Conservation (phyloP, 2,888 invertebrate genomes). For the Epinotia nisella region DNA sequence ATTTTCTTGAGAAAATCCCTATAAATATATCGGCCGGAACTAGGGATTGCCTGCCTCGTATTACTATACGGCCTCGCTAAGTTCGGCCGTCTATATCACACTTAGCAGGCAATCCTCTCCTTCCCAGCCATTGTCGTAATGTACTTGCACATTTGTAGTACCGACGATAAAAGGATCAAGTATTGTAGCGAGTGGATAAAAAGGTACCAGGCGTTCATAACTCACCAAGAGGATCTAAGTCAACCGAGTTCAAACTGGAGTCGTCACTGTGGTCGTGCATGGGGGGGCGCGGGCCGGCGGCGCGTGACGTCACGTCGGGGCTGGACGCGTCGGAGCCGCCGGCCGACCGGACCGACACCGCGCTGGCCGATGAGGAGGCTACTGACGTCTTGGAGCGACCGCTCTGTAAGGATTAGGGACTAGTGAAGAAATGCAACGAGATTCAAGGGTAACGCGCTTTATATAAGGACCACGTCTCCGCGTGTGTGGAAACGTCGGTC, state of each 20-base stretch:
- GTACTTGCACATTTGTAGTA: too few relatives aligned
- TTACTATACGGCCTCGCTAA: too few relatives aligned
- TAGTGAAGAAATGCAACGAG: background rate
- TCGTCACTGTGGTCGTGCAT: slow-evolving; percentile 89
- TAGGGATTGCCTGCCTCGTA: too few relatives aligned
- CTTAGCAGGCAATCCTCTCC: too few relatives aligned
- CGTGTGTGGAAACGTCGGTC: too few relatives aligned
- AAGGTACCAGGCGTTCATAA: slow-evolving; percentile 42
- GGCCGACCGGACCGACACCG: slow-evolving; percentile 80
- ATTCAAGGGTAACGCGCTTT: too few relatives aligned
- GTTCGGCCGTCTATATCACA: too few relatives aligned
- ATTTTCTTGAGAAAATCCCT: too few relatives aligned
- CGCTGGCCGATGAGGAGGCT: slow-evolving; percentile 79
- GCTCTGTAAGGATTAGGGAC: slow-evolving; percentile 76
- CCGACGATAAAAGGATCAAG: background rate
- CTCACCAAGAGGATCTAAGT: slow-evolving; percentile 89
- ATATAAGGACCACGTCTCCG: too few relatives aligned
- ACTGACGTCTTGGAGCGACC: slow-evolving; percentile 85
- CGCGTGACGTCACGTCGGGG: slow-evolving; percentile 82
- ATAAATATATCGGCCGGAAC: too few relatives aligned
- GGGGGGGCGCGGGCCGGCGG: slow-evolving; percentile 76
- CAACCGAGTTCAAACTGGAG: slow-evolving; percentile 96
- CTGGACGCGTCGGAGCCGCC: slow-evolving; percentile 79
- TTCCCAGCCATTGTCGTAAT: too few relatives aligned
- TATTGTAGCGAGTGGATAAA: background rate